These are phyloP conservation scores for Pachydiplax longipennis DNA, from an alignment of 2,888 invertebrate species.

Conservation along the genomic window DNA sequence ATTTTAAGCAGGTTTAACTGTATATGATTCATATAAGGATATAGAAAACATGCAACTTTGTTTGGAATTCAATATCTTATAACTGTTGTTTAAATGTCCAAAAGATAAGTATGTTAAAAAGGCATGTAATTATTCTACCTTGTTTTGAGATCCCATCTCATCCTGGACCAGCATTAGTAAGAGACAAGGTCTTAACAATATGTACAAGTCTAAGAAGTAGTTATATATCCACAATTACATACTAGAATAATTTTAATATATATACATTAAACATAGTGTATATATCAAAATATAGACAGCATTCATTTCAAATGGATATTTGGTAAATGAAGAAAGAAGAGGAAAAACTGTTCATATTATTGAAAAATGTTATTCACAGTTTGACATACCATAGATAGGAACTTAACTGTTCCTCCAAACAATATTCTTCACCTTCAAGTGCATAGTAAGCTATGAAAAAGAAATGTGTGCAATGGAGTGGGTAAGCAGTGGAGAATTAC, in stretches of 20 bases:
- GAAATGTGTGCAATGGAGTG: conserved; percentile 35
- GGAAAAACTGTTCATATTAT: conserved; percentile 11
- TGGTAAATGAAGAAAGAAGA: not conserved
- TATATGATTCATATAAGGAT: not conserved
- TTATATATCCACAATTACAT: not conserved
- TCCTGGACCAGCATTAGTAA: conserved; percentile 44
- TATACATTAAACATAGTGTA: not conserved
- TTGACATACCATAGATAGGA: conserved; percentile 23
- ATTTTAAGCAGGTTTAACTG: not conserved
- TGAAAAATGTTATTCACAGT: not conserved
- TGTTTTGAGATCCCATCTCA: conserved; percentile 24
- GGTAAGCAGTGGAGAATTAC: conserved; percentile 23
- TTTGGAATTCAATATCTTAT: not conserved
- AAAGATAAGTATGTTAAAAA: not conserved
- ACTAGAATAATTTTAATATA: not conserved
- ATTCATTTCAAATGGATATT: not conserved
- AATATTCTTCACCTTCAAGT: conserved; percentile 8
- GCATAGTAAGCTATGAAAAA: conserved; percentile 35
- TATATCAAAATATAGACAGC: not conserved
- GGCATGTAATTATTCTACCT: conserved; percentile 13
- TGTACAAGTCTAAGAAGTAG: not conserved
- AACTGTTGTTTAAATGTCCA: not conserved
- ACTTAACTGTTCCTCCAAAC: conserved; percentile 26
- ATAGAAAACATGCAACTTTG: not conserved
- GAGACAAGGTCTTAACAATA: conserved; percentile 35